These are phyloP conservation scores for Alouatta palliata DNA, from an alignment of 2,113 vertebrate species.

Conservation along the genomic window DNA sequence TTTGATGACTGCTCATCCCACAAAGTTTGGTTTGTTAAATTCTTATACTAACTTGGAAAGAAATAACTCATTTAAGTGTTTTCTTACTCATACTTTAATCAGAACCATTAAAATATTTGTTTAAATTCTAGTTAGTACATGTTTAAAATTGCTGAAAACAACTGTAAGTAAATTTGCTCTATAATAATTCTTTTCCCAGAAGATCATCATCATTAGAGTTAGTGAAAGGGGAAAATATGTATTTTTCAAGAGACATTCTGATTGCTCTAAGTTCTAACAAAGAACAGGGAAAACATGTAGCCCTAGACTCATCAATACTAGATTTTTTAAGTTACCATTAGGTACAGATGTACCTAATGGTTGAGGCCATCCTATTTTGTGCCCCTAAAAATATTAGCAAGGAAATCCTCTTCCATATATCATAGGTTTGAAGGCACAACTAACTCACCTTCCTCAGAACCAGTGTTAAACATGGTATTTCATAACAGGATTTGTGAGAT, in stretches of 20 bases:
- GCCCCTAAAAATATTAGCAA: background rate
- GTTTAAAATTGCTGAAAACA: conserved; percentile 11
- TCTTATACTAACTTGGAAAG: background rate
- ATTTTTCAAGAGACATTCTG: background rate
- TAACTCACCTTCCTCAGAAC: background rate
- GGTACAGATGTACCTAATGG: background rate
- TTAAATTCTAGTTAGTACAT: conserved; percentile 29
- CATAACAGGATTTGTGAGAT: background rate
- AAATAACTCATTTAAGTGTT: conserved; percentile 39
- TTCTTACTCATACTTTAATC: conserved; percentile 11
- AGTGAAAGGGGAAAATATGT: background rate
- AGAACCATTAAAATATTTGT: conserved; percentile 40
- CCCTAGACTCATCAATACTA: too few relatives aligned
- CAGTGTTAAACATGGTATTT: background rate
- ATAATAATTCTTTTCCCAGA: background rate
- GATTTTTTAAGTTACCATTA: background rate
- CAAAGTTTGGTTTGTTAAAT: background rate
- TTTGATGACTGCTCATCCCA: background rate
- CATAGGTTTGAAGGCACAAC: background rate
- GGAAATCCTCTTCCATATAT: background rate
- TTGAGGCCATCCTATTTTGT: background rate
- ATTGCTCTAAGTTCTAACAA: background rate
- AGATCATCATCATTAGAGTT: background rate
- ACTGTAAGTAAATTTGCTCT: background rate
- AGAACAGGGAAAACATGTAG: background rate